Evolutionary conservation across 2,797 vertebrate genomes (phyloP).

Genomic region (Gymnodraco acuticeps): DNA sequence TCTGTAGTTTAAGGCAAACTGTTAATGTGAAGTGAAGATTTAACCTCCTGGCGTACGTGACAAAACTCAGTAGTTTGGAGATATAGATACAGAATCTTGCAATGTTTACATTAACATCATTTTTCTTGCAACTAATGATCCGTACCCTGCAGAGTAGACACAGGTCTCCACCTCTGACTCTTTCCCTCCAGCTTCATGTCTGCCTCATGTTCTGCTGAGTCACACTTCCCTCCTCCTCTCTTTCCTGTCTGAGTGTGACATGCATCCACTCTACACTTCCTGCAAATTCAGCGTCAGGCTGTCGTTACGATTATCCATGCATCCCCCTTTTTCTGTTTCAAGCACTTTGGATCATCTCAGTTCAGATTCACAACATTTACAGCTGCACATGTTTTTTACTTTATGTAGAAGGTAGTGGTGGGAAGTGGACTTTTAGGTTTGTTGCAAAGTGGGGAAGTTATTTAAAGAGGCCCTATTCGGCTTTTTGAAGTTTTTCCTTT

Average conservation of each 20-base stretch:
- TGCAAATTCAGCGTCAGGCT: slow-evolving; percentile 4
- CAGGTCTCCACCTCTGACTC: slow-evolving; percentile 33
- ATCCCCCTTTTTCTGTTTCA: not conserved
- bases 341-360: not conserved
- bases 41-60: slow-evolving; percentile 14
- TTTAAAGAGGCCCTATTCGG: too few species aligned
- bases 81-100: slow-evolving; percentile 11
- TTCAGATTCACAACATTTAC: slow-evolving; percentile 20
- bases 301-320: slow-evolving; percentile 22
- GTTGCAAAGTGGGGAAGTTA: not conserved
- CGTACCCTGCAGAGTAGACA: slow-evolving; percentile 16
- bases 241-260: slow-evolving; percentile 24
- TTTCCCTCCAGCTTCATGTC: slow-evolving; percentile 38
- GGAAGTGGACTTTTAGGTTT: not conserved
- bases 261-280: slow-evolving; percentile 29
- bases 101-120: slow-evolving; percentile 39
- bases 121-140: slow-evolving; percentile 44
- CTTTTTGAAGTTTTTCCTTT: too few species aligned
- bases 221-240: slow-evolving; percentile 18
- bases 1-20: too few species aligned
- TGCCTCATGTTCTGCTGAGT: slow-evolving; percentile 48
- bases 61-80: slow-evolving; percentile 62
- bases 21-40: too few species aligned
- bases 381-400: slow-evolving; percentile 9
- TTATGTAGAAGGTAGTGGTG: not conserved